Conservation (phyloP, 2,888 invertebrate species). For the Thecocarcelia acutangulata region DNA sequence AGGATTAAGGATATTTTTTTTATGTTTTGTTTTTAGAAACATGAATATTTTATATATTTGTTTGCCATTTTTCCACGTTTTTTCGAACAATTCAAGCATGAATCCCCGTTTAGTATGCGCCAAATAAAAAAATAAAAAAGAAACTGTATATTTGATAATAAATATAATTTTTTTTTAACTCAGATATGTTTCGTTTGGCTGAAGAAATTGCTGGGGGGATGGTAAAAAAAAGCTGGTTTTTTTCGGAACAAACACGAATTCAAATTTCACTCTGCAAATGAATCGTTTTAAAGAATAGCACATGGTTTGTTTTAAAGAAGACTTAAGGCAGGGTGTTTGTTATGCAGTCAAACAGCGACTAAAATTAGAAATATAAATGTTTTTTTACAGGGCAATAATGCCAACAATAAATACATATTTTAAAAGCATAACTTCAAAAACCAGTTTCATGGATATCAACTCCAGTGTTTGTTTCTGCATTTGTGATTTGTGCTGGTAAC, state of each 20-base stretch:
- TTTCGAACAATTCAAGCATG: not conserved
- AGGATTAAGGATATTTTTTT: not conserved
- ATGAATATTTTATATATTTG: conserved; percentile 30
- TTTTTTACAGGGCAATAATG: conserved; percentile 9
- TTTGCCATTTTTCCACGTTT: conserved; percentile 2
- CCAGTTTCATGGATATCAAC: conserved; percentile 39
- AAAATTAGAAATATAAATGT: too few species aligned
- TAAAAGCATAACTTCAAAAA: conserved; percentile 40
- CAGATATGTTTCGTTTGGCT: too few species aligned
- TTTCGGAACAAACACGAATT: too few species aligned
- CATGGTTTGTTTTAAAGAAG: too few species aligned
- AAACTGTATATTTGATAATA: conserved; percentile 24
- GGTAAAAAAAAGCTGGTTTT: too few species aligned
- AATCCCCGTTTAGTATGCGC: conserved; percentile 18
- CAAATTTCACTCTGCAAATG: too few species aligned
- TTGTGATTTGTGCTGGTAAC: conserved; percentile 47
- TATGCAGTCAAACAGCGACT: too few species aligned
- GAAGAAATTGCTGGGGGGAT: too few species aligned
- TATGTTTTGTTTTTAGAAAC: not conserved
- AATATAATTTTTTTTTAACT: conserved; percentile 30
- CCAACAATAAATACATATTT: conserved; percentile 14
- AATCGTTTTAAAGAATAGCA: too few species aligned
- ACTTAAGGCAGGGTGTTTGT: too few species aligned
- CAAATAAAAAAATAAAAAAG: conserved; percentile 9
- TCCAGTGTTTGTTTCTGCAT: conserved; percentile 17